phyloP scores from a whole-genome alignment of 2,113 vertebrate genomes.

The Cavia aperea region DNA sequence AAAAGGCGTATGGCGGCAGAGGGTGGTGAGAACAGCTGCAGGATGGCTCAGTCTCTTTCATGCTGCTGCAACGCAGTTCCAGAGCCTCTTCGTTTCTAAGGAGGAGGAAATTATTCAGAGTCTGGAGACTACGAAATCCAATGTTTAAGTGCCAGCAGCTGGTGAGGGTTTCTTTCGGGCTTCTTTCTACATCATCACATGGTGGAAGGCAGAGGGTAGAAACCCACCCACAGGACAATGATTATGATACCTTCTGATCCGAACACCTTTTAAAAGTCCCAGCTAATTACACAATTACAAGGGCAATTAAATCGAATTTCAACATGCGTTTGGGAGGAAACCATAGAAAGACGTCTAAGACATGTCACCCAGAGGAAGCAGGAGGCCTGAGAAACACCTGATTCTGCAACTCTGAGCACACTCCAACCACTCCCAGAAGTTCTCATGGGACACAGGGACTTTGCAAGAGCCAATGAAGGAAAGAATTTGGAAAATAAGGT shows the following conservation, averaged over 20 bases:
- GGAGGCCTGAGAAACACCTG: neutral
- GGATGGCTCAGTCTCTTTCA: neutral
- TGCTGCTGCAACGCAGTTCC: neutral
- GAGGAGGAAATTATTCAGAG: neutral
- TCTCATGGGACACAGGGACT: neutral
- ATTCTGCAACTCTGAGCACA: neutral
- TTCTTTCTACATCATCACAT: neutral
- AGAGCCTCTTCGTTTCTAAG: neutral
- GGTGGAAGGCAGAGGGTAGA: neutral
- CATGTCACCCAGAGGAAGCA: neutral
- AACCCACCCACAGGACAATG: neutral
- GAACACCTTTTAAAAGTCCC: neutral
- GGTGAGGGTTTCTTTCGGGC: neutral
- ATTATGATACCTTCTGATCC: neutral
- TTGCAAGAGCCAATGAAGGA: neutral
- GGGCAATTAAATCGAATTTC: neutral
- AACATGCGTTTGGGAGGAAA: neutral
- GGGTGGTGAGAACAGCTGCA: neutral
- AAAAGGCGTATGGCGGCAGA: neutral
- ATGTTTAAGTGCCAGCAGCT: neutral
- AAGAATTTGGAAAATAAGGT: slow-evolving; percentile 17
- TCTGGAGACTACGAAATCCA: neutral
- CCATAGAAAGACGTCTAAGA: neutral
- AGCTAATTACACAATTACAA: neutral
- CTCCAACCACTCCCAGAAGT: neutral